Base-by-base conservation (phyloP, 2,888 invertebrate species). In the Eugnorisma glareosa region DNA sequence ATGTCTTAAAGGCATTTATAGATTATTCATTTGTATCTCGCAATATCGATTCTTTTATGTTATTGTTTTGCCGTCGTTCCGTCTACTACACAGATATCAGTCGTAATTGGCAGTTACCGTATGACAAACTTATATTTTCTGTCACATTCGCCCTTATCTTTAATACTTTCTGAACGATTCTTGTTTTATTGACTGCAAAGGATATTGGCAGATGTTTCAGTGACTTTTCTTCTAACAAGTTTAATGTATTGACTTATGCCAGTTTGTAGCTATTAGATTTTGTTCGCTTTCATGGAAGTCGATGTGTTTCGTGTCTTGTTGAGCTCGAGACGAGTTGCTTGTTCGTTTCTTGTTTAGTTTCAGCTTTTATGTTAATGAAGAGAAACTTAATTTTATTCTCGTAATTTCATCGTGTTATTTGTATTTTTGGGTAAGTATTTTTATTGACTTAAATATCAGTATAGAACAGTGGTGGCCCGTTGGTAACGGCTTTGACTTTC, bases 1-100 rank as follows among this genome's bases (percentile, higher is more conserved):
- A 94, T 93, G 94, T 95, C 94, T 95, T 95, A 94, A 95, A 94
- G 94, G 92, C 95, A 94, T 96, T 95, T 96, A 96, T 95, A 96
- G 96, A 95, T 96, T 94, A 95, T 95, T 96, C 96, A 96, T 96
- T 96, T 96, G 94, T 96, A 94, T 96, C 93, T 94, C 89, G 88
- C 86, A 91, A 91, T 94, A 95, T 96, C 95, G 96, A 96, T 94
- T 94, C 95, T 90, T 94, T 94, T 95, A 95, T 95, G 94, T 95
- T 95, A 96, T 94, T 95, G 94, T 96, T 93, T 93, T 93, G 92
- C 90, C 89, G 91, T 93, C 91, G 91, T 93, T 93, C 89, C 86
- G 93, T 94, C 94, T 93, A 90, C 92, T 93, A 90, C 91, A 88
- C 90, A 91, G 92, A 92, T 93, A 94, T 93, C 90, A 92, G 92